Evolutionary conservation across 2,113 vertebrate species (phyloP).

Genomic region (Grammomys surdaster): DNA sequence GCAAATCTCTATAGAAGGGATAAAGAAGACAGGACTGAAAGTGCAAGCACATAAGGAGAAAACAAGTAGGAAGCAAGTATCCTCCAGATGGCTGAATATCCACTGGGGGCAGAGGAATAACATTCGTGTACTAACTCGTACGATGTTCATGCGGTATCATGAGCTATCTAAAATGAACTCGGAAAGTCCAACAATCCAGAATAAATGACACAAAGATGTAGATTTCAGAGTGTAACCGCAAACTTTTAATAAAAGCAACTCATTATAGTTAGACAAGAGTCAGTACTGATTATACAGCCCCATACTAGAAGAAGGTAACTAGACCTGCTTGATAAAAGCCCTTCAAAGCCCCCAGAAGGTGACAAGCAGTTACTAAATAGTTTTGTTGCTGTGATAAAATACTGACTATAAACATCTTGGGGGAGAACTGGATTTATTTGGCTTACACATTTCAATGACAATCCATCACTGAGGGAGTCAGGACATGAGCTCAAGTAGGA

Average conservation of each 20-base stretch:
- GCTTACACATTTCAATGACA: background rate
- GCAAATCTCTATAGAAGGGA: background rate
- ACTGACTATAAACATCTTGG: background rate
- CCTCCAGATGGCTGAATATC: background rate
- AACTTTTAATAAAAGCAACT: background rate
- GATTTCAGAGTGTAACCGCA: background rate
- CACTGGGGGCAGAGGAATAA: background rate
- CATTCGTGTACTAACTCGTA: background rate
- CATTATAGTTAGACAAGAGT: background rate
- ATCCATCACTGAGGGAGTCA: background rate
- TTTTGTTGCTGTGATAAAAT: background rate
- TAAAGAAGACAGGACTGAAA: background rate
- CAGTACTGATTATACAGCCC: background rate
- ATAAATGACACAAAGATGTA: background rate
- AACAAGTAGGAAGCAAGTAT: background rate
- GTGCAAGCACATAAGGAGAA: background rate
- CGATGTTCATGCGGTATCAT: background rate
- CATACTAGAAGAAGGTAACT: background rate
- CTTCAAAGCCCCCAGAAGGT: background rate
- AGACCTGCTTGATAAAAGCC: background rate
- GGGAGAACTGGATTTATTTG: background rate
- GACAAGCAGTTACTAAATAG: background rate
- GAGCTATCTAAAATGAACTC: constrained; percentile 22
- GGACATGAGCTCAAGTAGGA: background rate
- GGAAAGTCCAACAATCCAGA: background rate